Conservation (phyloP, 2,797 vertebrate genomes). For the Sebastes hubbsi region DNA sequence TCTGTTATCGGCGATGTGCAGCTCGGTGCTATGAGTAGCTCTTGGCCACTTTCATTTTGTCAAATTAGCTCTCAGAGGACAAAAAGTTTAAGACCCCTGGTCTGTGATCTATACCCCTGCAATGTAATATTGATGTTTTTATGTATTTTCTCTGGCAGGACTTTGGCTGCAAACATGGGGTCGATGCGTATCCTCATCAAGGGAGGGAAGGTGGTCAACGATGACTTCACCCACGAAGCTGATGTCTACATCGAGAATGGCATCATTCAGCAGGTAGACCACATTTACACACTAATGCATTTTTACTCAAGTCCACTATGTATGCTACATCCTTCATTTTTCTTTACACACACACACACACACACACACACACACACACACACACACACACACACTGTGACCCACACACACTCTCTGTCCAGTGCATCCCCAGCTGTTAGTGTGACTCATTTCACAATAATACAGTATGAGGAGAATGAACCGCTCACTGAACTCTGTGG, state of each 20-base stretch:
- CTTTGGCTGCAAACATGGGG: slow-evolving; percentile 91
- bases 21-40: no score
- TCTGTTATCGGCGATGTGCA: no score
- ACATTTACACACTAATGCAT: slow-evolving; percentile 46
- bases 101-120: background rate
- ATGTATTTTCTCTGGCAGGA: slow-evolving; percentile 65
- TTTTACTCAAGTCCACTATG: background rate
- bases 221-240: slow-evolving; percentile 96
- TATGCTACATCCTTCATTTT: background rate
- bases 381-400: background rate
- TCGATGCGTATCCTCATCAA: slow-evolving; percentile 96
- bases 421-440: slow-evolving; percentile 20
- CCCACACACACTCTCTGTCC: background rate
- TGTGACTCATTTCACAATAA: slow-evolving; percentile 34
- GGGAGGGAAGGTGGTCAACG: slow-evolving; percentile 97
- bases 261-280: slow-evolving; percentile 94
- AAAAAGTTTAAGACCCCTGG: no score
- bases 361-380: background rate
- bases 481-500: slow-evolving; percentile 7
- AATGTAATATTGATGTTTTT: background rate
- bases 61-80: no score
- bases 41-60: no score
- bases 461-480: slow-evolving; percentile 1
- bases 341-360: background rate
- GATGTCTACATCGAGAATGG: slow-evolving; percentile 98